Conservation (phyloP, 1,140 invertebrate genomes). For the Pachypsylla venusta region DNA sequence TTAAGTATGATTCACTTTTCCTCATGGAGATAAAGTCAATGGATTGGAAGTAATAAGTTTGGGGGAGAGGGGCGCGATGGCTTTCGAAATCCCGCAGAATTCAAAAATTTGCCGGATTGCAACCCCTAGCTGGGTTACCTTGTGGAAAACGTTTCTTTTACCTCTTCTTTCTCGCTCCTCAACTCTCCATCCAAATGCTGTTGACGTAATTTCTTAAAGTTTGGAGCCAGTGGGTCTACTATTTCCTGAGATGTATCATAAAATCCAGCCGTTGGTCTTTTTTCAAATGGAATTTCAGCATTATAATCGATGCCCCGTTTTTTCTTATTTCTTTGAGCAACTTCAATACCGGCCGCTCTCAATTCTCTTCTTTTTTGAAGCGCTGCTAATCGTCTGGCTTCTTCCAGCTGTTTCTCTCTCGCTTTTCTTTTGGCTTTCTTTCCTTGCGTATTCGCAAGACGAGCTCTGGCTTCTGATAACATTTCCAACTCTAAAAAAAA, state of each 20-base stretch:
- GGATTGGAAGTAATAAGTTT: too few relatives aligned
- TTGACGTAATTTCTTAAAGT: slow-evolving; percentile 77
- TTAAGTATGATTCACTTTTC: too few relatives aligned
- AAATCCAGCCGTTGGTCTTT: slow-evolving; percentile 77
- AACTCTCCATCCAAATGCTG: slow-evolving; percentile 88
- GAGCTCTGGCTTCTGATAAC: slow-evolving; percentile 94
- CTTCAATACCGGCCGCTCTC: slow-evolving; percentile 90
- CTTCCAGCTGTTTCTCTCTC: slow-evolving; percentile 94
- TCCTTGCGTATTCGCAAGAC: slow-evolving; percentile 97
- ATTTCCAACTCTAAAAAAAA: slow-evolving; percentile 79
- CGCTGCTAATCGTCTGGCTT: slow-evolving; percentile 87
- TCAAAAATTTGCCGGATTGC: too few relatives aligned
- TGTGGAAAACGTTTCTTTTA: too few relatives aligned
- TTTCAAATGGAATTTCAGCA: slow-evolving; percentile 94
- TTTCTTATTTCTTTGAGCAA: slow-evolving; percentile 49
- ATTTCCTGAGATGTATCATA: slow-evolving; percentile 84
- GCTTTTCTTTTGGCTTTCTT: slow-evolving; percentile 99
- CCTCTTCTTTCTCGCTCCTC: slow-evolving; percentile 75
- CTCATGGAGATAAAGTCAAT: too few relatives aligned
- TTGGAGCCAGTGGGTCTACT: slow-evolving; percentile 71
- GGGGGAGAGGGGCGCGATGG: too few relatives aligned
- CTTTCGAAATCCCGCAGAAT: too few relatives aligned
- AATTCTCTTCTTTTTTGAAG: slow-evolving; percentile 93
- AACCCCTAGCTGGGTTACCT: too few relatives aligned
- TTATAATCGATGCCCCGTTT: slow-evolving; percentile 94